Conservation (phyloP, 2,797 vertebrate genomes). For the Falco cherrug region DNA sequence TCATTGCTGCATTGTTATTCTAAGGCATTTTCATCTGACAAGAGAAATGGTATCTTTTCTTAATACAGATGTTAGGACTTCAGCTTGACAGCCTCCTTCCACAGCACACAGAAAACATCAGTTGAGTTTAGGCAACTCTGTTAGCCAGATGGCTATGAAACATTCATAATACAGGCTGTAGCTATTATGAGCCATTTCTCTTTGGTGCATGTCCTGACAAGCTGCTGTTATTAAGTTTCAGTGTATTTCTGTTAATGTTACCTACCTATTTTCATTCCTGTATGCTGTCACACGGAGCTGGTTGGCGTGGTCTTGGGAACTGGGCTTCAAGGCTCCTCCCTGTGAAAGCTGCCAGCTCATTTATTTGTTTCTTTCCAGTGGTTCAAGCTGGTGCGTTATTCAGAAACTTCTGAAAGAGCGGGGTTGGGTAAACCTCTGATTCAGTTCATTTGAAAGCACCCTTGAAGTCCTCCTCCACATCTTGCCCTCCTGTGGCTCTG, state of each 20-base stretch:
- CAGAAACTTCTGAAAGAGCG: conserved; percentile 60
- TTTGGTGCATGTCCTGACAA: conserved; percentile 68
- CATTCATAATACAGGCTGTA: conserved; percentile 65
- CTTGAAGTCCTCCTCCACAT: conserved; percentile 60
- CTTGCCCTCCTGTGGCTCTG: conserved; percentile 24
- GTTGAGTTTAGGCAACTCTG: conserved; percentile 23
- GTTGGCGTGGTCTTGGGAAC: conserved; percentile 67
- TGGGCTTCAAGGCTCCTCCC: conserved; percentile 58
- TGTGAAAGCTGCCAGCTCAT: conserved; percentile 66
- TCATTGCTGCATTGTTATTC: conserved; percentile 36
- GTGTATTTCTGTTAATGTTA: conserved; percentile 77
- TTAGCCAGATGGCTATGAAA: conserved; percentile 66
- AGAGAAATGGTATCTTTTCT: conserved; percentile 6
- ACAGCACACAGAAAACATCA: neutral
- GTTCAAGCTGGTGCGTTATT: conserved; percentile 61
- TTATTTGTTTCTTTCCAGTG: conserved; percentile 66
- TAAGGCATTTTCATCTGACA: conserved; percentile 17
- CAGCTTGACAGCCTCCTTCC: neutral
- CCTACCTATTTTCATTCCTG: conserved; percentile 75
- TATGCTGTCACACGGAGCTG: conserved; percentile 59
- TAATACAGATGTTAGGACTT: neutral
- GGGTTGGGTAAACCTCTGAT: conserved; percentile 68
- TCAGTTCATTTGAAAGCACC: conserved; percentile 51
- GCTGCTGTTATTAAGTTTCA: conserved; percentile 73
- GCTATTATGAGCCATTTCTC: conserved; percentile 72